Conservation (phyloP, 2,888 invertebrate species). For the Tipula unca region DNA sequence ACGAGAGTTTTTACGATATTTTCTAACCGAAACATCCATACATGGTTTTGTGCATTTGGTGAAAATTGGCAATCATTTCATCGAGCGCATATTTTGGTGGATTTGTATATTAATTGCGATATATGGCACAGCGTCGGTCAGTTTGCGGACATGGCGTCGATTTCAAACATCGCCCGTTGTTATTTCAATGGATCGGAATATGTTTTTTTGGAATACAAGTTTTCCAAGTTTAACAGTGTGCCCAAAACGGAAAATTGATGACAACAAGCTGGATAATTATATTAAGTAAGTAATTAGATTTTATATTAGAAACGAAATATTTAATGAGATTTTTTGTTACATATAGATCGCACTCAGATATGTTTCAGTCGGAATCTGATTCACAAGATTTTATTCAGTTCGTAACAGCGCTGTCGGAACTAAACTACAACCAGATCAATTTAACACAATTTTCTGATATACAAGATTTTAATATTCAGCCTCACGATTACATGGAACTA, state of each 20-base stretch:
- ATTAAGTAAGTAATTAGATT: conserved; percentile 41
- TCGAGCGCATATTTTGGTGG: conserved; percentile 49
- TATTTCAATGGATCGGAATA: conserved; percentile 64
- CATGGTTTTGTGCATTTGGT: conserved; percentile 41
- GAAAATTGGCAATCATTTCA: conserved; percentile 35
- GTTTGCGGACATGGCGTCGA: conserved; percentile 52
- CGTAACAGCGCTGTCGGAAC: conserved; percentile 47
- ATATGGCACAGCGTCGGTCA: conserved; percentile 48
- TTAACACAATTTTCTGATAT: conserved; percentile 32
- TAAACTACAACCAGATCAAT: conserved; percentile 50
- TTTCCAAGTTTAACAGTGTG: conserved; percentile 63
- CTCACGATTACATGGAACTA: conserved; percentile 50
- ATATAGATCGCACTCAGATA: not conserved
- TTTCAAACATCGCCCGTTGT: conserved; percentile 64
- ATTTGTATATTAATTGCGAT: conserved; percentile 46
- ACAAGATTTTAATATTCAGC: conserved; percentile 42
- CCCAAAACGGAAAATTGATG: conserved; percentile 49
- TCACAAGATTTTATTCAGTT: conserved; percentile 49
- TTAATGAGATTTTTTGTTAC: not conserved
- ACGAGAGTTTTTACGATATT: conserved; percentile 23
- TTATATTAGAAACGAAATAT: not conserved
- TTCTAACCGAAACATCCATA: conserved; percentile 37
- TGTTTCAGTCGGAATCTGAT: conserved; percentile 41
- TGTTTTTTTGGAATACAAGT: conserved; percentile 62
- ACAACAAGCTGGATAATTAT: conserved; percentile 46